Evolutionary conservation across 2,113 vertebrate species (phyloP).

Genomic region (Ictalurus punctatus): DNA sequence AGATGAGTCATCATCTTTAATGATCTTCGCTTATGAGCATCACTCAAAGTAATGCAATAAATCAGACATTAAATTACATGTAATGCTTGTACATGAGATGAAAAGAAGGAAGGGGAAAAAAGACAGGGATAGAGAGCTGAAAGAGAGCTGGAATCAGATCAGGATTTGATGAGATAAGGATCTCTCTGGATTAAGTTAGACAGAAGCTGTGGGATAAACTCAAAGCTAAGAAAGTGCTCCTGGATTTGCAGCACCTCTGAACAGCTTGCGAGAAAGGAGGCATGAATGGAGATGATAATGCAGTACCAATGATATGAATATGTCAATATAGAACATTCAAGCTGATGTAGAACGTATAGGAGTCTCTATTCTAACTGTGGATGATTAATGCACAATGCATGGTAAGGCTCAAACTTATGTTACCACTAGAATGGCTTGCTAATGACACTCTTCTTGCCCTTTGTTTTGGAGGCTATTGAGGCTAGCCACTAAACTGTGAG

Average conservation of each 20-base stretch:
- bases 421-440: neutral
- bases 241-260: slow-evolving; percentile 22
- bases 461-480: neutral
- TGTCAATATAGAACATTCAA: slow-evolving; percentile 58
- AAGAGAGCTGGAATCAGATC: slow-evolving; percentile 39
- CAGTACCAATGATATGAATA: slow-evolving; percentile 27
- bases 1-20: neutral
- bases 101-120: neutral
- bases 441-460: neutral
- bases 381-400: slow-evolving; percentile 20
- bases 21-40: neutral
- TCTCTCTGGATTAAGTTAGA: slow-evolving; percentile 40
- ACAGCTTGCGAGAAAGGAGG: neutral
- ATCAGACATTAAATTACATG: slow-evolving; percentile 61
- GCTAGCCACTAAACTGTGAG: neutral
- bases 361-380: slow-evolving; percentile 43
- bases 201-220: slow-evolving; percentile 50
- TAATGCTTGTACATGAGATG: slow-evolving; percentile 12
- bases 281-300: slow-evolving; percentile 44
- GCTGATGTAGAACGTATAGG: slow-evolving; percentile 55
- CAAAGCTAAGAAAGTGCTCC: slow-evolving; percentile 5
- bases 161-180: slow-evolving; percentile 48
- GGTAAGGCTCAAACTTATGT: neutral
- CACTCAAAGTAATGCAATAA: slow-evolving; percentile 45
- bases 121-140: slow-evolving; percentile 22